phyloP scores from a whole-genome alignment of 2,797 vertebrate species.

The Peromyscus attwateri region DNA sequence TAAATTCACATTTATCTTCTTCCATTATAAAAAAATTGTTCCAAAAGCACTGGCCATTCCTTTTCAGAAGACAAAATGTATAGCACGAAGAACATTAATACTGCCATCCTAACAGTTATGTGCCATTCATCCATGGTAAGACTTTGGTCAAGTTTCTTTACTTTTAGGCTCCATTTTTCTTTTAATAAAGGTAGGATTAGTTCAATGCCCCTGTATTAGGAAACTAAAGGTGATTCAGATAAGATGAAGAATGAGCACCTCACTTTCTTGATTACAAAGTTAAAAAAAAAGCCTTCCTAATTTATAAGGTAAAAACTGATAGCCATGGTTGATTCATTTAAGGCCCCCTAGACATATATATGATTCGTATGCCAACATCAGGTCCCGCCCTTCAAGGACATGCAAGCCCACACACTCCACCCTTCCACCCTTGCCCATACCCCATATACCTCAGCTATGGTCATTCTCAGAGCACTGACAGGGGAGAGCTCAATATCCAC shows the following conservation, averaged over 20 bases:
- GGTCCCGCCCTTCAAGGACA: slow-evolving; percentile 70
- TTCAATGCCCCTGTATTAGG: not conserved
- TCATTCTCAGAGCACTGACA: slow-evolving; percentile 99
- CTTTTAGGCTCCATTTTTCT: slow-evolving; percentile 35
- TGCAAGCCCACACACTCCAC: slow-evolving; percentile 76
- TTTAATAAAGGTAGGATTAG: slow-evolving; percentile 57
- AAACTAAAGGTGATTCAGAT: slow-evolving; percentile 54
- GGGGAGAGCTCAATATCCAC: slow-evolving; percentile 99
- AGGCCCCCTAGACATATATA: slow-evolving; percentile 46
- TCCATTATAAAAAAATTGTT: slow-evolving; percentile 52
- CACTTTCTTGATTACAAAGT: slow-evolving; percentile 38
- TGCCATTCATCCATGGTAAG: not conserved
- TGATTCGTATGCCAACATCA: slow-evolving; percentile 22
- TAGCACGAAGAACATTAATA: not conserved
- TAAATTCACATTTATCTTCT: slow-evolving; percentile 39
- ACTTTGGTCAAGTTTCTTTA: slow-evolving; percentile 15
- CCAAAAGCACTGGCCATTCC: slow-evolving; percentile 4
- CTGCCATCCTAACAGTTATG: not conserved
- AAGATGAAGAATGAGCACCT: slow-evolving; percentile 63
- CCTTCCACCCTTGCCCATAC: slow-evolving; percentile 68
- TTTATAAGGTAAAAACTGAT: slow-evolving; percentile 40
- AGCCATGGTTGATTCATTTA: slow-evolving; percentile 62
- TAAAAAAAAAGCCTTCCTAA: slow-evolving; percentile 44
- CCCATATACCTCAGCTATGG: slow-evolving; percentile 96
- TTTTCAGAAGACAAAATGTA: slow-evolving; percentile 32